phyloP scores from a whole-genome alignment of 2,113 vertebrate species.

The Oreochromis spilurus region DNA sequence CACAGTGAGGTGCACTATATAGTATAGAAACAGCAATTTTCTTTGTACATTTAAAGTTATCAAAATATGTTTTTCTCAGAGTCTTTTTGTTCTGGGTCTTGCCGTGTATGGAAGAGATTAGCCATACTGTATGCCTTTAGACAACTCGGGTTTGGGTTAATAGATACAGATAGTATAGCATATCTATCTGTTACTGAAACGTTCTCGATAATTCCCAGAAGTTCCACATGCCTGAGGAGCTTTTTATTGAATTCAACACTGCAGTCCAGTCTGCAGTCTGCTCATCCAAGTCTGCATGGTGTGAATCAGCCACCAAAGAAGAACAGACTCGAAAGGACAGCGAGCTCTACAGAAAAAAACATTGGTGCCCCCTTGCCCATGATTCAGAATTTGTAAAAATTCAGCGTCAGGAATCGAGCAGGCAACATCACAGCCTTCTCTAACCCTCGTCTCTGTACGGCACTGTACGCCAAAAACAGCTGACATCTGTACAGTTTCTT shows the following conservation, averaged over 20 bases:
- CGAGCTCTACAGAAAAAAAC: background rate
- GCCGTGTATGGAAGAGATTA: background rate
- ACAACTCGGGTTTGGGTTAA: background rate
- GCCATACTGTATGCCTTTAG: background rate
- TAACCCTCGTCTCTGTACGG: too few species aligned
- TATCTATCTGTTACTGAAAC: background rate
- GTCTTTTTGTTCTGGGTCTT: background rate
- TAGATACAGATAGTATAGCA: background rate
- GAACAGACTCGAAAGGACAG: background rate
- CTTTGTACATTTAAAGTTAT: background rate
- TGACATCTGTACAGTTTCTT: too few species aligned
- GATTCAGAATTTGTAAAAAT: background rate
- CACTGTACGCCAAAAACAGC: too few species aligned
- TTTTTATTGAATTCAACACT: background rate
- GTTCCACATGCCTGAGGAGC: background rate
- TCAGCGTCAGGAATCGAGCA: background rate
- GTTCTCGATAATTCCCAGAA: background rate
- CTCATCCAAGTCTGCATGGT: background rate
- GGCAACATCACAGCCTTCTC: background rate
- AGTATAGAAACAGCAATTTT: fast-evolving
- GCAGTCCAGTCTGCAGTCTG: background rate
- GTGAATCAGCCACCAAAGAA: background rate
- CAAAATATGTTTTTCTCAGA: background rate
- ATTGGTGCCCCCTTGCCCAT: background rate
- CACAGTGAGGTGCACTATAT: background rate